These are phyloP conservation scores for Stictocephala bisonia DNA, from an alignment of 2,888 invertebrate species.

Conservation along the genomic window DNA sequence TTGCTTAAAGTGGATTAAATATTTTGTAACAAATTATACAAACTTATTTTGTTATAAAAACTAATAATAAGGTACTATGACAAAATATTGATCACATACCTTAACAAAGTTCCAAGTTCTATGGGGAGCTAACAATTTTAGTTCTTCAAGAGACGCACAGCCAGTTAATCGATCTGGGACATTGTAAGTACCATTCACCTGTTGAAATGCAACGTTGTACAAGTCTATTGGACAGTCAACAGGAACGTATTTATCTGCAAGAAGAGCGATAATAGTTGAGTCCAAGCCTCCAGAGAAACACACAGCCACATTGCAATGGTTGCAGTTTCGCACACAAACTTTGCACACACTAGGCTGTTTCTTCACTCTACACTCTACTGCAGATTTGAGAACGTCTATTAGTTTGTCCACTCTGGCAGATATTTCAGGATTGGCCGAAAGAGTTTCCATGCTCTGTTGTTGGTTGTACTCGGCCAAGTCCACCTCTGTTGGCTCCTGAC, in stretches of 20 bases:
- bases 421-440: slow-evolving; percentile 58
- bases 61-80: too few species aligned
- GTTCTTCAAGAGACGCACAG: slow-evolving; percentile 74
- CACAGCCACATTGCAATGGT: slow-evolving; percentile 79
- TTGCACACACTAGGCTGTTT: slow-evolving; percentile 65
- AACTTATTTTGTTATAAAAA: too few species aligned
- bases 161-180: slow-evolving; percentile 91
- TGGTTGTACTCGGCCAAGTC: not conserved
- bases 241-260: slow-evolving; percentile 78
- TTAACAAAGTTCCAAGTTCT: slow-evolving; percentile 88
- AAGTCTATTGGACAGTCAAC: slow-evolving; percentile 82
- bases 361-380: slow-evolving; percentile 71
- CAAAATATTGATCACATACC: too few species aligned
- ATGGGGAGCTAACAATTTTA: slow-evolving; percentile 74
- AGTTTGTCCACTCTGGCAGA: slow-evolving; percentile 66
- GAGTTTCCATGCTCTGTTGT: slow-evolving; percentile 62
- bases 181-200: slow-evolving; percentile 61
- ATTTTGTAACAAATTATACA: too few species aligned
- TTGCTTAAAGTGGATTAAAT: too few species aligned
- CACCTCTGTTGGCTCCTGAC: slow-evolving; percentile 19
- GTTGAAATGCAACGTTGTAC: slow-evolving; percentile 92
- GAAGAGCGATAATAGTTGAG: slow-evolving; percentile 87
- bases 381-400: slow-evolving; percentile 67
- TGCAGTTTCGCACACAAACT: slow-evolving; percentile 63
- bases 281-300: slow-evolving; percentile 99